A percentile compares a stretch with the other conserved stretches of the same genome.
phyloP scores from a whole-genome alignment of 1,140 invertebrate genomes.

The Oscheius sp. region DNA sequence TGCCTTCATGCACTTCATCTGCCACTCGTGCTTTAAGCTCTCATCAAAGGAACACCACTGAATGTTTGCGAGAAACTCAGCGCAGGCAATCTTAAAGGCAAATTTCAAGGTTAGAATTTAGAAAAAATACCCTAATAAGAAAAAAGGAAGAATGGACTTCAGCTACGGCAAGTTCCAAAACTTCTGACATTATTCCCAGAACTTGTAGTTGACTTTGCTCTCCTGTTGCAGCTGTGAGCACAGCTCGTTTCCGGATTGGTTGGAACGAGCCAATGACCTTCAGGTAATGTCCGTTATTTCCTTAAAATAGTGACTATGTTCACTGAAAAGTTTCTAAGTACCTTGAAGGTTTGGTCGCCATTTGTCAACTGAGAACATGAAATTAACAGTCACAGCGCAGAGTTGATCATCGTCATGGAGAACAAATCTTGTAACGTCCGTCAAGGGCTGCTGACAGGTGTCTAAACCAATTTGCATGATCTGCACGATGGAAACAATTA shows the following conservation, averaged over 20 bases:
- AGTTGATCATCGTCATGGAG: conserved; percentile 13
- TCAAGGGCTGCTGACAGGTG: not conserved
- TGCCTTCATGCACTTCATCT: not conserved
- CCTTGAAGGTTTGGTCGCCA: not conserved
- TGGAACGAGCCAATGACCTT: not conserved
- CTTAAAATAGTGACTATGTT: not conserved
- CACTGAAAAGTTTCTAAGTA: not conserved
- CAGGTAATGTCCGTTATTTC: not conserved
- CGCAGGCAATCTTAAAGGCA: not conserved
- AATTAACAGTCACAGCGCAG: not conserved
- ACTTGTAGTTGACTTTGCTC: not conserved
- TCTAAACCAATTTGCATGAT: not conserved
- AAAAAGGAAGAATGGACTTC: not conserved
- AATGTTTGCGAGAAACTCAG: conserved; percentile 5
- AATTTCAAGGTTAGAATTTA: not conserved
- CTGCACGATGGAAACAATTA: not conserved
- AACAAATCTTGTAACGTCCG: not conserved
- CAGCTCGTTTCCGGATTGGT: conserved; percentile 9
- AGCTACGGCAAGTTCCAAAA: not conserved
- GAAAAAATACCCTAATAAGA: not conserved
- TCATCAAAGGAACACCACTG: not conserved
- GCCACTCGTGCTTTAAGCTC: not conserved
- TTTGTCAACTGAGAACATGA: not conserved
- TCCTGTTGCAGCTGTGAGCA: conserved; percentile 3
- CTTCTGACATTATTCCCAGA: not conserved